Evolutionary conservation across 2,888 invertebrate genomes (phyloP), one percentile per base, ranked within the genome.

Genomic region (Leptinotarsa haldemani): DNA sequence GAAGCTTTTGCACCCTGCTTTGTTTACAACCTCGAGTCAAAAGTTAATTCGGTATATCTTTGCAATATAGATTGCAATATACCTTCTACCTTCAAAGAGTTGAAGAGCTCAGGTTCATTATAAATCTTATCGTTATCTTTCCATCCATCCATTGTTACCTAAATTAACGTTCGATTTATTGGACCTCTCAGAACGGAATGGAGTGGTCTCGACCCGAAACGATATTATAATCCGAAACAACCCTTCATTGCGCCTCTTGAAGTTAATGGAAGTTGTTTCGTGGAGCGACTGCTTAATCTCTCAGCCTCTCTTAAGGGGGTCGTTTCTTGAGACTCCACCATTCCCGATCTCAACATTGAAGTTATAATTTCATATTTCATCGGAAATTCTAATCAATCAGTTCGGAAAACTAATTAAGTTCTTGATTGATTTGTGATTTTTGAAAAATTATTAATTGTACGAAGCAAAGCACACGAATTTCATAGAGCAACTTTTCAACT

Each of bases 221-320:
- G 22, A 12, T 56, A 56, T 22, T 56, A 56, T 56, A 56, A 56
- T 56, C 56, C 13, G 22, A 56, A 56, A 20, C 15, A 56, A 56
- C 56, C 56, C 56, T 56, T 56, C 22, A 2, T 20, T 22, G 56
- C 50, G 50, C 50, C 56, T 25, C 16, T 56, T 16, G 22, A 20
- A 56, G 56, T 56, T 56, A 56, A 56, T 56, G 56, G 56, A 56
- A 56, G 25, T 56, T 56, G 56, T 56, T 56, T 13, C 22, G 20
- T 56, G 13, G 15, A 13, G 56, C 56, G 15, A 12, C 15, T 22
- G 20, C 20, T 22, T 56, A 56, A 22, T 13, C 20, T 20, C 22
- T 56, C 20, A 15, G 25, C 22, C 13, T 22, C 25, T 56, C 13
- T 9, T 13, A 5, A 4, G 12, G 15, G 15, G 56, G 56, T 15